phyloP scores from a whole-genome alignment of 2,797 vertebrate genomes.

The Tokudaia muenninki region DNA sequence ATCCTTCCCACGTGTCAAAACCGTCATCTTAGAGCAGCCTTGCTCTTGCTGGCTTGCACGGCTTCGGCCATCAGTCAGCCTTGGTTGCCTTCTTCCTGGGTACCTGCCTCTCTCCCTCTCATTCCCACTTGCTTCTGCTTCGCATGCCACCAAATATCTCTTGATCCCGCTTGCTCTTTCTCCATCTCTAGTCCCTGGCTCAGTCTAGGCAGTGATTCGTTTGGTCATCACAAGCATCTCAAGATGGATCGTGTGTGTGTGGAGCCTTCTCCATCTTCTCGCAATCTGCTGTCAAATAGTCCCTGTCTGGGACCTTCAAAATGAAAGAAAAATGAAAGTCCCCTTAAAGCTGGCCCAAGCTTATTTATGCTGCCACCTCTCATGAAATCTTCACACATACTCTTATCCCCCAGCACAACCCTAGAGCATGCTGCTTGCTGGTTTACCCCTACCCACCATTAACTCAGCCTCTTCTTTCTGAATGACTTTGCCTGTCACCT shows the following conservation, averaged over 20 bases:
- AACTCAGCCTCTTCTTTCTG: neutral
- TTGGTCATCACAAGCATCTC: neutral
- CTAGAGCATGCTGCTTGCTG: fast-evolving
- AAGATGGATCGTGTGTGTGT: neutral
- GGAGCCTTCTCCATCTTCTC: neutral
- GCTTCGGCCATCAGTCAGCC: neutral
- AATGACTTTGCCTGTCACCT: neutral
- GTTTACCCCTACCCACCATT: neutral
- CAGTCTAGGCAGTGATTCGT: neutral
- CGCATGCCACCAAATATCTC: neutral
- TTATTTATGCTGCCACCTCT: neutral
- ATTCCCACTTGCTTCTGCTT: neutral
- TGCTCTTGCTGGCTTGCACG: neutral
- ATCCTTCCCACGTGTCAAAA: neutral
- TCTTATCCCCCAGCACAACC: neutral
- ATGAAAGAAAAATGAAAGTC: neutral
- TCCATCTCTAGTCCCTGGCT: neutral
- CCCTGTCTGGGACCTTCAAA: neutral
- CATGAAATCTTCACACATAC: neutral
- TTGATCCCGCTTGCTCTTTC: neutral
- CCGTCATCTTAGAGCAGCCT: neutral
- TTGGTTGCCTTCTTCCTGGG: neutral
- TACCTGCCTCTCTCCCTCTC: neutral
- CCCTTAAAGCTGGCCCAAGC: neutral
- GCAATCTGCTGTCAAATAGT: neutral